These are phyloP conservation scores for Puntigrus tetrazona DNA, from an alignment of 2,113 vertebrate genomes.

Conservation along the genomic window DNA sequence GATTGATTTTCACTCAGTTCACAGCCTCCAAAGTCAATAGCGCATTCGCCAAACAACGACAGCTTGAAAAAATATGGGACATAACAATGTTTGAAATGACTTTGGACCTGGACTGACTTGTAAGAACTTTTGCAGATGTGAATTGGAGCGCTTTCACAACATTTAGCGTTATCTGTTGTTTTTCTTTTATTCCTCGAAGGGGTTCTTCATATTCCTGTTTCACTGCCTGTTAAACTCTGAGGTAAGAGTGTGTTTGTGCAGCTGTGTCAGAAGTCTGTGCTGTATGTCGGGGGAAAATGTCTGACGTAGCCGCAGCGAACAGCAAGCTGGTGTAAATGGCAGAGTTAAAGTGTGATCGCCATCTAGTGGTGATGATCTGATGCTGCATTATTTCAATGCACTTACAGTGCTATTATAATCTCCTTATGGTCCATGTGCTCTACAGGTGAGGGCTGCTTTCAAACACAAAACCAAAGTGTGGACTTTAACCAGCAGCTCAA, in stretches of 20 bases:
- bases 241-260: conserved; percentile 73
- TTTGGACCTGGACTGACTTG: conserved; percentile 29
- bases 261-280: conserved; percentile 38
- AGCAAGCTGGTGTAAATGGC: conserved; percentile 4
- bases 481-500: conserved; percentile 91
- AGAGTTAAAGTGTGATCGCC: background rate
- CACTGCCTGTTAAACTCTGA: conserved; percentile 98
- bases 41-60: background rate
- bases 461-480: conserved; percentile 99
- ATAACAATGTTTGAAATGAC: conserved; percentile 34
- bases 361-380: conserved; percentile 19
- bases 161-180: conserved; percentile 24
- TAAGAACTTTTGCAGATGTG: conserved; percentile 13
- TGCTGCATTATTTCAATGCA: background rate
- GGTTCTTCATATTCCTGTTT: conserved; percentile 98
- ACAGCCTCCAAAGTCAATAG: conserved; percentile 33
- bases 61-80: conserved; percentile 20
- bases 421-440: too few relatives aligned
- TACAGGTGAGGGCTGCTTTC: conserved; percentile 94
- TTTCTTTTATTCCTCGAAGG: conserved; percentile 71
- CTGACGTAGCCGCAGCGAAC: background rate
- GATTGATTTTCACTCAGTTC: background rate
- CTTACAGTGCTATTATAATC: background rate
- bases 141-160: background rate
- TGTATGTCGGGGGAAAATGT: conserved; percentile 13